Evolutionary conservation across 2,797 vertebrate genomes (phyloP).

Genomic region (Spinus pinus): DNA sequence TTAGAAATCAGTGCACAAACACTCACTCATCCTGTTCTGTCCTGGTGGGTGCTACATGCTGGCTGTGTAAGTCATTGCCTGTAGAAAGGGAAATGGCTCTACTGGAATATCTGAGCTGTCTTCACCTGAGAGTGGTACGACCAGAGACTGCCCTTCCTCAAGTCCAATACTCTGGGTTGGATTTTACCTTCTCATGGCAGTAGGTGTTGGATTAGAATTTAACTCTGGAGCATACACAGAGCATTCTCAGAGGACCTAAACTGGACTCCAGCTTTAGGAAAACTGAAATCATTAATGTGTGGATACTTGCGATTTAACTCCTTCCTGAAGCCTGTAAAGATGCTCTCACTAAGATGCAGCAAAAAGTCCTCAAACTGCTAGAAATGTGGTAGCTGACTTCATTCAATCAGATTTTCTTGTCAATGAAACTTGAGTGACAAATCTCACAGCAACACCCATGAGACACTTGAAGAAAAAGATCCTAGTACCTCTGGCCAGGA

Average conservation of each 20-base stretch:
- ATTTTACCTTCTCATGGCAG: background rate
- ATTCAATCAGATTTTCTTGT: background rate
- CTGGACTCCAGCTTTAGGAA: background rate
- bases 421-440: background rate
- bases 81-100: background rate
- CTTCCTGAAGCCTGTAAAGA: background rate
- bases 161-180: background rate
- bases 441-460: background rate
- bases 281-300: background rate
- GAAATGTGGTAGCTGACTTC: background rate
- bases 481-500: background rate
- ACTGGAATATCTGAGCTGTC: background rate
- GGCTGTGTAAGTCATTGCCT: background rate
- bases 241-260: background rate
- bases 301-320: background rate
- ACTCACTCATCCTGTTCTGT: background rate
- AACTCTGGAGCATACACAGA: background rate
- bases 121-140: background rate
- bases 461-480: background rate
- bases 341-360: background rate
- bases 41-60: background rate
- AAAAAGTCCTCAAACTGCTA: background rate
- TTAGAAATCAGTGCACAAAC: background rate
- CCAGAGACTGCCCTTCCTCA: background rate
- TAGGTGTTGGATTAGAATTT: background rate